Conservation (phyloP, 2,113 vertebrate species). For the Colaptes auratus region DNA sequence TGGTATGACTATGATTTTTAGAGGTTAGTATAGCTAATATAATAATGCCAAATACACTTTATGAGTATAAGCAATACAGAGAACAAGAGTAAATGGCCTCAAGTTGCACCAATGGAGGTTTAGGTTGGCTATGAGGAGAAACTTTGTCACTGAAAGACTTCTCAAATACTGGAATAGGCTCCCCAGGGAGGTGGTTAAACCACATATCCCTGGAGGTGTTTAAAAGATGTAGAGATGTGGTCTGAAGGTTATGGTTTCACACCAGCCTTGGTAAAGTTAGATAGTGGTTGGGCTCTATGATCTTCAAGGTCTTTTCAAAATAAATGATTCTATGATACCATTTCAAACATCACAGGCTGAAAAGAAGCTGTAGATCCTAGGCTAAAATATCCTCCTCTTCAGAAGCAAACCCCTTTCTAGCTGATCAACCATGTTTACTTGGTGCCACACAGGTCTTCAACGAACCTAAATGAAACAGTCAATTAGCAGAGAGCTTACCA, state of each 20-base stretch:
- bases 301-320: no score
- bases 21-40: background rate
- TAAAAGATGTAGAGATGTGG: no score
- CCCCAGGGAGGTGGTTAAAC: no score
- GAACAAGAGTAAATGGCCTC: no score
- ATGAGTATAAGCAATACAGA: background rate
- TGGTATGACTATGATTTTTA: accelerated
- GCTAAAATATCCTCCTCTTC: background rate
- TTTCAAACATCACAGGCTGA: background rate
- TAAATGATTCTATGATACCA: background rate
- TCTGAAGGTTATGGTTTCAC: no score
- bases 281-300: no score
- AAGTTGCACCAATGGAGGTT: no score
- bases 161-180: no score
- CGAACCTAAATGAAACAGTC: constrained; percentile 1
- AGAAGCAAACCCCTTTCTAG: background rate
- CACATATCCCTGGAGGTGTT: no score
- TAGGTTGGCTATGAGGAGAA: no score
- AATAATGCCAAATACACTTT: background rate
- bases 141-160: no score
- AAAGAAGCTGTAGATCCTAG: background rate
- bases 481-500: constrained; percentile 5
- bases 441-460: background rate
- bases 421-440: background rate
- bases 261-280: no score